These are phyloP conservation scores for Hofmannophila pseudospretella DNA, from an alignment of 2,888 invertebrate species.

Conservation along the genomic window DNA sequence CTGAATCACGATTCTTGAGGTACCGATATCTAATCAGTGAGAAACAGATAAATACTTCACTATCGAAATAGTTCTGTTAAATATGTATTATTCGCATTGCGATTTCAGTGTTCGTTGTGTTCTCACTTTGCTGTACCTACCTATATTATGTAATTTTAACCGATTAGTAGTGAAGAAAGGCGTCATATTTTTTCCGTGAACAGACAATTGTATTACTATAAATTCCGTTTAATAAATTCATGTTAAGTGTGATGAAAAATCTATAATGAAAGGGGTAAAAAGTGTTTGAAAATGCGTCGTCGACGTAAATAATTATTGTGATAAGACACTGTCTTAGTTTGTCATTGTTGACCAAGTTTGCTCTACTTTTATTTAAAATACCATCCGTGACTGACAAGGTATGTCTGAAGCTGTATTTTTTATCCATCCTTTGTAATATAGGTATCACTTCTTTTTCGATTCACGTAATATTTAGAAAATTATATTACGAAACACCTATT, in stretches of 20 bases:
- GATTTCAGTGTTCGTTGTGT: background rate
- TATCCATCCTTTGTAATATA: too few species aligned
- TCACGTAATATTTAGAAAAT: too few species aligned
- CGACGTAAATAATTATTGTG: constrained; percentile 58
- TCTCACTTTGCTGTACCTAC: background rate
- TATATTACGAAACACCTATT: too few species aligned
- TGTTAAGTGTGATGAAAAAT: constrained; percentile 12
- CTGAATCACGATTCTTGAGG: constrained; percentile 56
- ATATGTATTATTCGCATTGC: constrained; percentile 39
- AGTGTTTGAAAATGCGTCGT: constrained; percentile 54
- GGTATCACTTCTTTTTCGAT: too few species aligned
- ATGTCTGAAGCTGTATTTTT: constrained; percentile 16
- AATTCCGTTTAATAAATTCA: background rate
- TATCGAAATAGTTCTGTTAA: constrained; percentile 57
- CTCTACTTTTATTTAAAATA: constrained; percentile 47
- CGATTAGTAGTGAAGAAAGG: too few species aligned
- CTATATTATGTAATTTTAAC: background rate
- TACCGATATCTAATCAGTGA: constrained; percentile 62
- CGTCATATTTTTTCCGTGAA: background rate
- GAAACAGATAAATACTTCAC: constrained; percentile 50
- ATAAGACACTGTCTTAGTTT: constrained; percentile 56
- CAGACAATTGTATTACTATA: background rate
- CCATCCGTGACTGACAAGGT: constrained; percentile 44
- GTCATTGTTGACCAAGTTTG: constrained; percentile 60
- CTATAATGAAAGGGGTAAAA: constrained; percentile 10